phyloP scores from a whole-genome alignment of 2,797 vertebrate genomes.

The Chromis chromis region DNA sequence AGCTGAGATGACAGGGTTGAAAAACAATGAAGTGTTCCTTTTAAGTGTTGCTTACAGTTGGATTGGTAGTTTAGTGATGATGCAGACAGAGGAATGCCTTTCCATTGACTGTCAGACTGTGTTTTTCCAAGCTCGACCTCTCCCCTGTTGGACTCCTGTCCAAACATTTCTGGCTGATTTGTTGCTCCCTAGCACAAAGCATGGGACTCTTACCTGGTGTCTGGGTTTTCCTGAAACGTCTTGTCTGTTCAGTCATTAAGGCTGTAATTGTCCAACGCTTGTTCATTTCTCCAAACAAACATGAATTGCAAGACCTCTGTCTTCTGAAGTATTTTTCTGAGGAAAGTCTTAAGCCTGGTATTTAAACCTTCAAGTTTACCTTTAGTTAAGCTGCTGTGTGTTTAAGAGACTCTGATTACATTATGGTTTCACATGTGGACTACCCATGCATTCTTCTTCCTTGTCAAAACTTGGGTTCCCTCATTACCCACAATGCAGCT shows the following conservation, averaged over 20 bases:
- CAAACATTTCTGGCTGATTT: constrained; percentile 50
- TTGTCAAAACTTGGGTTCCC: no score
- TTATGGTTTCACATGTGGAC: not conserved
- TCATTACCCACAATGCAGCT: no score
- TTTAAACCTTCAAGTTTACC: not conserved
- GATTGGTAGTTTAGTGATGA: not conserved
- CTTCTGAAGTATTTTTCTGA: not conserved
- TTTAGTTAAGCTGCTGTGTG: not conserved
- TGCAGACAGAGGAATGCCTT: constrained; percentile 11
- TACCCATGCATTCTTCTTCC: not conserved
- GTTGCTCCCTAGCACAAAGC: constrained; percentile 30
- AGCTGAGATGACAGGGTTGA: not conserved
- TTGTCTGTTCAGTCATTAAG: not conserved
- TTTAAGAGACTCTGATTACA: not conserved
- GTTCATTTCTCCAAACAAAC: constrained; percentile 13
- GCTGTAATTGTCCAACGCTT: constrained; percentile 6
- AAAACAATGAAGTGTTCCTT: constrained; percentile 5
- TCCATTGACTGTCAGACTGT: constrained; percentile 5
- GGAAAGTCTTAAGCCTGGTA: not conserved
- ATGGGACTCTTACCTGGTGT: constrained; percentile 42
- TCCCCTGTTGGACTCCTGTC: constrained; percentile 27
- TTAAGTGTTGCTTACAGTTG: constrained; percentile 9
- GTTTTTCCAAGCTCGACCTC: constrained; percentile 32
- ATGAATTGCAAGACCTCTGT: not conserved
- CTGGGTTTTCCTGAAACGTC: constrained; percentile 30